These are phyloP conservation scores for Drosophila kanapiae DNA, from an alignment of 1,140 invertebrate species.

Conservation along the genomic window DNA sequence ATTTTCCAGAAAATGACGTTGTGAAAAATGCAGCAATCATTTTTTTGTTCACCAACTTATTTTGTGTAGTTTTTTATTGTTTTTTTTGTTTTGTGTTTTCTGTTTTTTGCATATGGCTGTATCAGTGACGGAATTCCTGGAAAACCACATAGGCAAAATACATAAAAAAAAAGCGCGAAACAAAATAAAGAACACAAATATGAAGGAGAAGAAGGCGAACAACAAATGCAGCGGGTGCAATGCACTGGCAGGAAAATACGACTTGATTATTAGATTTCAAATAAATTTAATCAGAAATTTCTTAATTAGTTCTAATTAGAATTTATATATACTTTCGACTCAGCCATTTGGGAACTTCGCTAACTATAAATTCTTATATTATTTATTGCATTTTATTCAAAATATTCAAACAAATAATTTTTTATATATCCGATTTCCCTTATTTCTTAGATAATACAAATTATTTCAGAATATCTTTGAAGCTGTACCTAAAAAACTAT, in stretches of 20 bases:
- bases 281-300: background rate
- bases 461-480: no score
- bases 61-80: conserved; percentile 32
- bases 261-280: background rate
- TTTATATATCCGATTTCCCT: no score
- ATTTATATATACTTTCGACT: no score
- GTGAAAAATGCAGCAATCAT: conserved; percentile 78
- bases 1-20: conserved; percentile 78
- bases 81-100: conserved; percentile 26
- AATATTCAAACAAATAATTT: no score
- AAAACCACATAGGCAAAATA: conserved; percentile 78
- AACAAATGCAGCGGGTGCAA: conserved; percentile 45
- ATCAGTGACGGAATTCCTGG: conserved; percentile 81
- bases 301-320: no score
- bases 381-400: no score
- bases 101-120: conserved; percentile 46
- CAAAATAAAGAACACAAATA: conserved; percentile 24
- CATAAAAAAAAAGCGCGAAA: conserved; percentile 9
- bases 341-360: no score
- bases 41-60: conserved; percentile 53
- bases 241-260: conserved; percentile 12
- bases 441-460: no score
- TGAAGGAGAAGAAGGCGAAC: conserved; percentile 25
- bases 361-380: no score
- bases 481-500: no score